Base-by-base conservation (phyloP, 2,113 vertebrate species). In the Oryzias javanicus region DNA sequence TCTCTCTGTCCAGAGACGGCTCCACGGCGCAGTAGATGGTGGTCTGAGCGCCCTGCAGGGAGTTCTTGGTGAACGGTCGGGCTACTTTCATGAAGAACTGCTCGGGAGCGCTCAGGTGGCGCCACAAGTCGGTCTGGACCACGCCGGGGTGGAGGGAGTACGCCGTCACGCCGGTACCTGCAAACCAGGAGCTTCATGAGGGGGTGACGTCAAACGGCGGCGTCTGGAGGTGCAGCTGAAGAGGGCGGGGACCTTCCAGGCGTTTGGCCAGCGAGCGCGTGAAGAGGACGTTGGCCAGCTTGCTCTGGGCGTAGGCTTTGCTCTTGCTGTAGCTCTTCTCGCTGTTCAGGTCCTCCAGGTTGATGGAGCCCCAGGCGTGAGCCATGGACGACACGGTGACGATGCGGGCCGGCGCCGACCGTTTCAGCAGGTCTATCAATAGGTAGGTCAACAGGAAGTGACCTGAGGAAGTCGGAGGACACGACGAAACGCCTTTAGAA, bases 271-370 rank as follows among this genome's bases (percentile, higher is more conserved):
- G 62, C 0, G 85, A 83, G 55, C 54, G 88, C n/a, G 86, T 90
- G 74, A 90, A 92, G 35, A 93, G 85, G 63, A 93, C 12, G 5
- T 93, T 93, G 35, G 92, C 92, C 0, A 93, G 89, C 62, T 93
- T 93, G 85, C 92, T 93, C 83, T 93, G 92, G 3, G 84, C 49
- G 47, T 93, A 93, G 5, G 91, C 91, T 25, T 47, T 67, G 1
- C 10, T 46, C 64, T 91, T 81, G 72, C 88, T 27, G 42, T 93
- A 93, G 14, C 62, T 68, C 75, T 90, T 91, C 85, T 93, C 92
- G 16, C 91, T 92, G 81, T 93, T 93, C 45, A 93, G 78, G 84
- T 93, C 92, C 0, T 93, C 89, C 58, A 93, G 78, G 3, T 89
- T 89, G 48, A 93, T 92, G 69, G 70, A 59, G 42, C 90, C 84